A percentile compares a stretch with the other conserved stretches of the same genome.
Conservation (phyloP, 2,113 vertebrate genomes). For the Cinclus cinclus region DNA sequence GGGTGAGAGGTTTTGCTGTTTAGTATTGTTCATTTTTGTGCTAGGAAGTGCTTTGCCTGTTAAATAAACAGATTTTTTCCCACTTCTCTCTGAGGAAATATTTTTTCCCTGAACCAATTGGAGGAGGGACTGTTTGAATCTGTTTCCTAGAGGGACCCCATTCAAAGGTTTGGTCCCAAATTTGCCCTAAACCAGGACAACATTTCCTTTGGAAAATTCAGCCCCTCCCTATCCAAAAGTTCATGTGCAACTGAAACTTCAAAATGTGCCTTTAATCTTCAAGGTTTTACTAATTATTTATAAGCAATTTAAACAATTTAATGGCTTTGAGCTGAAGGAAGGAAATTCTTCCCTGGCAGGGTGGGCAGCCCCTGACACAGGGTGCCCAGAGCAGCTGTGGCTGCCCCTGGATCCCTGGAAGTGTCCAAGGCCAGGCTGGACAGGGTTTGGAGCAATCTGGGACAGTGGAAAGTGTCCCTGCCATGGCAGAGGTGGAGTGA, state of each 20-base stretch:
- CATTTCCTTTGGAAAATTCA: not conserved
- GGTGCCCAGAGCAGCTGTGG: not conserved
- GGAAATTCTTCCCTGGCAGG: not conserved
- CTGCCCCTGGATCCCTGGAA: not conserved
- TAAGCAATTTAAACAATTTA: not conserved
- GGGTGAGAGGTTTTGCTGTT: too few species aligned
- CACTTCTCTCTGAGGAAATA: too few species aligned
- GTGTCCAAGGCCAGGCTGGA: not conserved
- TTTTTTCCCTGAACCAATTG: too few species aligned
- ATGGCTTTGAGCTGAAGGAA: not conserved
- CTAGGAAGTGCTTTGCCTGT: too few species aligned
- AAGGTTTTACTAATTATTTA: not conserved
- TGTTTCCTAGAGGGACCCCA: too few species aligned
- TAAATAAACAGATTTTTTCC: too few species aligned
- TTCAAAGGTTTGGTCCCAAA: too few species aligned
- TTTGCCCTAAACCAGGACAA: too few species aligned
- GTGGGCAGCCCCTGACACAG: not conserved
- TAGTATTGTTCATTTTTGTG: too few species aligned
- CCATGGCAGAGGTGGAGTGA: rapidly evolving
- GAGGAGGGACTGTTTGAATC: too few species aligned
- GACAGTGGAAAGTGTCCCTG: not conserved
- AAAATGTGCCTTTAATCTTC: not conserved
- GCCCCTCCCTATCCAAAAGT: not conserved
- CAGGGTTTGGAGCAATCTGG: not conserved
- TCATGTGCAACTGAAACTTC: not conserved